phyloP scores from a whole-genome alignment of 1,140 invertebrate species.

The Triops longicaudatus region DNA sequence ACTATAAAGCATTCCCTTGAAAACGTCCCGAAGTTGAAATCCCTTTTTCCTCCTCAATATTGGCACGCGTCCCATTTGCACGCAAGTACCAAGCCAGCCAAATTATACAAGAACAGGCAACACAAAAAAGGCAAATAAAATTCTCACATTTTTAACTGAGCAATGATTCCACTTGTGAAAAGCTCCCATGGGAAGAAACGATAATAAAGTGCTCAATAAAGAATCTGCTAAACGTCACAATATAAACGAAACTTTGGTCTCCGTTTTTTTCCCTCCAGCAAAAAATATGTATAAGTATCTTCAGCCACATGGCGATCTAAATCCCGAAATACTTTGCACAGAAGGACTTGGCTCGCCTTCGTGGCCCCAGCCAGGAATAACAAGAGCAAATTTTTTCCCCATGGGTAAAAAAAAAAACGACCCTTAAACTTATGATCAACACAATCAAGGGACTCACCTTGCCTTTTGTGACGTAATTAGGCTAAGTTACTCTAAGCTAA shows the following conservation, averaged over 20 bases:
- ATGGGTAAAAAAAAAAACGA: not conserved
- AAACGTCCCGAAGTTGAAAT: no score
- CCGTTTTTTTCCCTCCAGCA: not conserved
- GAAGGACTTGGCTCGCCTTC: not conserved
- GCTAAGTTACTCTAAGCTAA: no score
- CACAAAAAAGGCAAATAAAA: not conserved
- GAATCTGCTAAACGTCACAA: not conserved
- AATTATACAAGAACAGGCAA: not conserved
- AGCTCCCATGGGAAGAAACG: not conserved
- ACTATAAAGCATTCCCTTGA: no score
- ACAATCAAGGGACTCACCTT: no score
- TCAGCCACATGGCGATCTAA: not conserved
- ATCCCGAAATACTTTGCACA: not conserved
- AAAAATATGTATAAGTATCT: not conserved
- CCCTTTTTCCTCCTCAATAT: not conserved
- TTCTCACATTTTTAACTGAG: not conserved
- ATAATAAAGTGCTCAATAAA: not conserved
- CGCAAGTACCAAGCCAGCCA: not conserved
- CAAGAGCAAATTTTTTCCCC: not conserved
- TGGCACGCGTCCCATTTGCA: not conserved
- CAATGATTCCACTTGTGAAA: not conserved
- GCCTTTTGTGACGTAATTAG: no score
- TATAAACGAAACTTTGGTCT: not conserved
- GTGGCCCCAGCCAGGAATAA: not conserved
- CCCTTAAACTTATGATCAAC: not conserved